Base-by-base conservation (phyloP, 2,888 invertebrate species). In the Calameuta pallipes region DNA sequence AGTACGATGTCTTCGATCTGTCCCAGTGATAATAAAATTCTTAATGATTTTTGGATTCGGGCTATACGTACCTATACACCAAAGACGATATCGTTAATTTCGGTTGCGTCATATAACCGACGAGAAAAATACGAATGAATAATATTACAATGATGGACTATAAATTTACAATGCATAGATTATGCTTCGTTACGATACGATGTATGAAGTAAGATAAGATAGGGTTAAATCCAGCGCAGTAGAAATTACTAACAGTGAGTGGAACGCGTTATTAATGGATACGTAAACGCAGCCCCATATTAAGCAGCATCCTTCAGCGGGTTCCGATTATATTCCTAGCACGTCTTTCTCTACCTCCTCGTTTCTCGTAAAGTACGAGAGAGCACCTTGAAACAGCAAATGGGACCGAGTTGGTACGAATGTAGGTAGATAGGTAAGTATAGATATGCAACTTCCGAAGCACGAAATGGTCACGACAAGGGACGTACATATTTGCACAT, bases 231-330 rank as follows among this genome's bases (percentile, higher is more conserved):
- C 15, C 23, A 71, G 33, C 4, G 37, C 12, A 9, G 41, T 80
- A 80, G 78, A 81, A 80, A 79, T 73, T 56, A 56, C 56, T 23
- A 56, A 56, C 33, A 23, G 35, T 30, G 69, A 31, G n/a, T 23
- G 79, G 73, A 82, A 76, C 33, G 31, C 15, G 30, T 83, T 81
- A 80, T 83, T 83, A 86, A 84, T 80, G 81, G 80, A 75, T 78
- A 78, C 76, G 80, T 76, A 82, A 84, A 83, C 81, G 83, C 80
- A 76, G 78, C 78, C 78, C 81, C 75, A 79, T 83, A 85, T 86
- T 82, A 82, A 85, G 82, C 30, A 33, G 71, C 71, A 71, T 71
- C 30, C 71, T 71, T 71, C 23, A 31, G 56, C 23, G 9, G 15
- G 9, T 71, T 71, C 33, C 23, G 23, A 30, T 71, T 71, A 33